Evolutionary conservation across 1,140 invertebrate species (phyloP).

Genomic region (Agrypnia vestita): DNA sequence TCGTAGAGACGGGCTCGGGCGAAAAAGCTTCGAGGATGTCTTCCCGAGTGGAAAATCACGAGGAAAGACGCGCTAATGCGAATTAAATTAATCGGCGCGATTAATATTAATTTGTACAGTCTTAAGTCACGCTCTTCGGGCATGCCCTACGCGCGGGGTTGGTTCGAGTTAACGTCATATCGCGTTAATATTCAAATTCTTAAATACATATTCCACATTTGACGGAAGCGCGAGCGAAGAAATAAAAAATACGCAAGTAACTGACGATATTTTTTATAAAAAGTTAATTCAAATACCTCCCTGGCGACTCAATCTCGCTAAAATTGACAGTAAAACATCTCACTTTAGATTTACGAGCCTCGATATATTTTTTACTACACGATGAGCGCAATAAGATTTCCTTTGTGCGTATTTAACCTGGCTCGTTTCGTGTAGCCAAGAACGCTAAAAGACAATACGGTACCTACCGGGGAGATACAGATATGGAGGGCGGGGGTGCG

Average conservation of each 20-base stretch:
- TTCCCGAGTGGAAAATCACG: conserved; percentile 4
- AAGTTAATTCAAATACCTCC: too few species aligned
- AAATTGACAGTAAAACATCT: background rate
- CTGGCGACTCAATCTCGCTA: background rate
- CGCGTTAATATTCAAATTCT: too few species aligned
- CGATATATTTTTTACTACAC: background rate
- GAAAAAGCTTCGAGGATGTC: conserved; percentile 17
- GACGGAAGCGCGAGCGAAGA: too few species aligned
- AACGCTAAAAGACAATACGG: background rate
- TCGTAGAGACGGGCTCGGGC: background rate
- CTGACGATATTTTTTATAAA: too few species aligned
- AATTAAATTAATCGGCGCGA: background rate
- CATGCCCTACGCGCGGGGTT: too few species aligned
- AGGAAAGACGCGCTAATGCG: background rate
- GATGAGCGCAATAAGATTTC: background rate
- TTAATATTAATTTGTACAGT: too few species aligned
- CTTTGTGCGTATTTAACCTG: background rate
- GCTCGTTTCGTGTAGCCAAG: background rate
- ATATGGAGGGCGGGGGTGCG: conserved; percentile 6
- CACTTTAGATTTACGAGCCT: background rate
- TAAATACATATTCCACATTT: too few species aligned
- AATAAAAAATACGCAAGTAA: too few species aligned
- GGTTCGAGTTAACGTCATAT: too few species aligned
- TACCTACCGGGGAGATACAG: background rate
- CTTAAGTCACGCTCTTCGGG: too few species aligned